Evolutionary conservation across 2,113 vertebrate genomes (phyloP).

Genomic region (Saccopteryx bilineata): DNA sequence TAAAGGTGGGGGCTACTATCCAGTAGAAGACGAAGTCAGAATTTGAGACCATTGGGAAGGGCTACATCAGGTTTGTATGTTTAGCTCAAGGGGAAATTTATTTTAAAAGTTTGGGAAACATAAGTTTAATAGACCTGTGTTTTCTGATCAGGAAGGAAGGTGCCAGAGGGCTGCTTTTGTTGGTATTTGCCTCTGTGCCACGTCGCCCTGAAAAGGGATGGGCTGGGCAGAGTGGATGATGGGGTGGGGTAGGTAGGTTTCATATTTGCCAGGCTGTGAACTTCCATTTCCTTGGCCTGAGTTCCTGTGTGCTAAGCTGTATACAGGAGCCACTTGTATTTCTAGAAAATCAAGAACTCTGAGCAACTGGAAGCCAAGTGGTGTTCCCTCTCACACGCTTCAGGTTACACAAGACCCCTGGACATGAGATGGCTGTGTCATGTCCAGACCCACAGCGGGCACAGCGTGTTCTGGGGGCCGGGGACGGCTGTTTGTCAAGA

Average conservation of each 20-base stretch:
- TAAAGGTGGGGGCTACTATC: background rate
- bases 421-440: rapidly evolving
- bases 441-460: background rate
- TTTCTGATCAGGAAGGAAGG: background rate
- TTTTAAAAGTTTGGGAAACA: background rate
- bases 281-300: background rate
- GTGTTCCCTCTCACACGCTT: background rate
- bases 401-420: background rate
- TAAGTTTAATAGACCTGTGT: background rate
- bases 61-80: background rate
- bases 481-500: background rate
- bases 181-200: background rate
- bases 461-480: background rate
- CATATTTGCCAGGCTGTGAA: background rate
- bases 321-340: background rate
- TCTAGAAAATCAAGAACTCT: slow-evolving; percentile 24
- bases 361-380: background rate
- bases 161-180: background rate
- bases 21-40: background rate
- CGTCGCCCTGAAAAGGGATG: background rate
- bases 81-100: slow-evolving; percentile 3
- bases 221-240: background rate
- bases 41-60: background rate
- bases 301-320: background rate
- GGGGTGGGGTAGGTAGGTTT: background rate